Conservation (phyloP, 2,113 vertebrate genomes). For the Hyla sarda region DNA sequence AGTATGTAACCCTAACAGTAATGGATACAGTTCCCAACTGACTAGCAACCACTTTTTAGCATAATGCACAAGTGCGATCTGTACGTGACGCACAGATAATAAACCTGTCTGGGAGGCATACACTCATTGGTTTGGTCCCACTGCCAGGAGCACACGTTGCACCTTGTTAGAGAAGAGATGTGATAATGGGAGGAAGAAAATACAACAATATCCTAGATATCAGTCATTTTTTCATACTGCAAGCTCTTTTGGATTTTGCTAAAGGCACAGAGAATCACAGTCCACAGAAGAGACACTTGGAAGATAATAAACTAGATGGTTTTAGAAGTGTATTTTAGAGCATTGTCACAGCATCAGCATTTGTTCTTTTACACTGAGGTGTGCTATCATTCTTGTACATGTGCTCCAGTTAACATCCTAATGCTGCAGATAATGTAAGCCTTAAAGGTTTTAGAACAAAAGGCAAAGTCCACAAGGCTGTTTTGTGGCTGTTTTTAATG, state of each 20-base stretch:
- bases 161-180: constrained; percentile 22
- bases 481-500: too few species aligned
- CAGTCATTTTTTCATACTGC: not conserved
- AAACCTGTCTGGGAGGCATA: constrained; percentile 67
- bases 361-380: not conserved
- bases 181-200: constrained; percentile 43
- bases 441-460: too few species aligned
- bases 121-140: constrained; percentile 48
- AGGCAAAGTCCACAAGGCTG: too few species aligned
- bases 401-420: too few species aligned
- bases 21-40: constrained; percentile 53
- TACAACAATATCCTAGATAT: constrained; percentile 21
- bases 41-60: constrained; percentile 51
- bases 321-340: not conserved
- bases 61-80: constrained; percentile 57
- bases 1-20: constrained; percentile 49
- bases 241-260: constrained; percentile 37
- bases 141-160: constrained; percentile 49
- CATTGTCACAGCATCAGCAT: not conserved
- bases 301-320: not conserved
- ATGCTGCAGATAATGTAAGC: too few species aligned
- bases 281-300: not conserved
- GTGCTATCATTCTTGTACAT: too few species aligned
- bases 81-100: constrained; percentile 63
- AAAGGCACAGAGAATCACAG: not conserved